These are phyloP conservation scores for Mythimna pallens DNA, from an alignment of 2,888 invertebrate species.

Conservation along the genomic window DNA sequence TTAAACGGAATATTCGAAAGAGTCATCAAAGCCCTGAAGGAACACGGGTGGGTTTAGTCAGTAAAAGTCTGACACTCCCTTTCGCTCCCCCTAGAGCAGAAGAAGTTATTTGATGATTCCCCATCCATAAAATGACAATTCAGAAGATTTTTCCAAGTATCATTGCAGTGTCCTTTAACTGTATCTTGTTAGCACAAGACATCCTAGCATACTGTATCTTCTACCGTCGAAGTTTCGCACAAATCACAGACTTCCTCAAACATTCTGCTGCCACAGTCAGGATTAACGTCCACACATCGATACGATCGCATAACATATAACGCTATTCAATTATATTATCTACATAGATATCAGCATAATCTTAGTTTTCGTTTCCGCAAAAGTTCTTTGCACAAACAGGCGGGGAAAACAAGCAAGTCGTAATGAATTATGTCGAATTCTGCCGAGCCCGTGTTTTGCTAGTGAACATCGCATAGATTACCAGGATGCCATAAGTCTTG, in stretches of 20 bases:
- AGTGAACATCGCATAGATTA: constrained; percentile 54
- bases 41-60: no score
- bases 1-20: no score
- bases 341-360: constrained; percentile 54
- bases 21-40: no score
- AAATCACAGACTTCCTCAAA: constrained; percentile 14
- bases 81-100: no score
- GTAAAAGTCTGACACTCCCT: no score
- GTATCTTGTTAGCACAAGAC: no score
- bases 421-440: constrained; percentile 79
- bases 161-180: no score
- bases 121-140: no score
- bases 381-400: constrained; percentile 67
- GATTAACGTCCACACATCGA: constrained; percentile 39
- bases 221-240: constrained; percentile 17
- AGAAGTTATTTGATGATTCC: no score
- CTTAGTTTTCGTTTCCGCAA: constrained; percentile 62
- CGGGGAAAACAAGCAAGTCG: constrained; percentile 81
- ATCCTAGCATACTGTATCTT: neutral
- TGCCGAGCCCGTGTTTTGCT: constrained; percentile 58
- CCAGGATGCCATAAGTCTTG: constrained; percentile 9
- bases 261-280: constrained; percentile 8
- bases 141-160: no score
- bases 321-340: constrained; percentile 65
- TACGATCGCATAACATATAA: constrained; percentile 34